phyloP scores from a whole-genome alignment of 2,113 vertebrate species.

The Sardina pilchardus region DNA sequence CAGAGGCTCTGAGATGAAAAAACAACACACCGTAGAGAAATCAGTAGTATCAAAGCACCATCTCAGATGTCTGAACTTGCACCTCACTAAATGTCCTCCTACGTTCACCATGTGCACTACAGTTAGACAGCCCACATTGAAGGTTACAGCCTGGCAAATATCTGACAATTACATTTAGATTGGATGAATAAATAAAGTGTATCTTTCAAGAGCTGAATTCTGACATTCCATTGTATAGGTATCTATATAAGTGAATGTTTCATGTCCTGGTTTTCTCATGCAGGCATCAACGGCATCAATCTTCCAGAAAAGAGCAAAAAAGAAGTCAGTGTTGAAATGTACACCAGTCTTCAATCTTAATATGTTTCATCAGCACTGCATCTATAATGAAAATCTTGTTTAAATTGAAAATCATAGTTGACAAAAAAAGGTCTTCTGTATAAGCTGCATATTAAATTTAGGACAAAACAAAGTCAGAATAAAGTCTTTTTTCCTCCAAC shows the following conservation, averaged over 20 bases:
- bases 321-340: too few species aligned
- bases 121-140: not conserved
- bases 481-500: conserved; percentile 29
- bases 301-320: too few species aligned
- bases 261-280: not conserved
- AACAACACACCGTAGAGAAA: not conserved
- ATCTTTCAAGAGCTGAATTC: not conserved
- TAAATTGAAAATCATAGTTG: not conserved
- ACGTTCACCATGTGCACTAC: not conserved
- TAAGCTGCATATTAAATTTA: not conserved
- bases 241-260: not conserved
- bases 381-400: not conserved
- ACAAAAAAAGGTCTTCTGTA: not conserved
- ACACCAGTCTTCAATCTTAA: too few species aligned
- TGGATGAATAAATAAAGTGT: not conserved
- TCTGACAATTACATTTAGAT: not conserved
- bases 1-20: not conserved
- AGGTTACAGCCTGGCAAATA: not conserved
- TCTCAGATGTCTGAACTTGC: not conserved
- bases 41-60: not conserved
- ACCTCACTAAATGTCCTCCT: not conserved
- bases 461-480: not conserved
- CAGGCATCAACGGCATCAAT: not conserved
- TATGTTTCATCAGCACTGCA: not conserved
- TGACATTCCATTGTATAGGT: not conserved